Evolutionary conservation across 2,113 vertebrate species (phyloP).

Genomic region (Lepisosteus oculatus): DNA sequence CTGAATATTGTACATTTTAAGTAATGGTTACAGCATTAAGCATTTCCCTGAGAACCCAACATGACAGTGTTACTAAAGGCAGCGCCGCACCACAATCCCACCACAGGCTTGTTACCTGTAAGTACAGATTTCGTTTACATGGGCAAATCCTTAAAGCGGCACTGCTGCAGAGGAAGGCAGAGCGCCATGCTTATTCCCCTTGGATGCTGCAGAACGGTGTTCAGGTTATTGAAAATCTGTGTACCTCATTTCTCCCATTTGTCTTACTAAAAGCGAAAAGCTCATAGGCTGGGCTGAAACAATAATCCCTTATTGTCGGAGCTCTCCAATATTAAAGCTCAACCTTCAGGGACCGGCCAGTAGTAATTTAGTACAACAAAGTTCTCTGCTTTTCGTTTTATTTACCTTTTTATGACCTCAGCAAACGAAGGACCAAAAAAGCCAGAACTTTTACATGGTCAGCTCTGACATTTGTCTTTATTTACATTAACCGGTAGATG

Average conservation of each 20-base stretch:
- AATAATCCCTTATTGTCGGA: slow-evolving; percentile 74
- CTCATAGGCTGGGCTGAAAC: slow-evolving; percentile 66
- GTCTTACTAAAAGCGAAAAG: slow-evolving; percentile 75
- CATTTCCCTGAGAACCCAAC: slow-evolving; percentile 58
- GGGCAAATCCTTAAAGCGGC: slow-evolving; percentile 61
- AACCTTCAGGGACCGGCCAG: slow-evolving; percentile 61
- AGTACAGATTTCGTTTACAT: slow-evolving; percentile 58
- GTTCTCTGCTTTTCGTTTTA: slow-evolving; percentile 34
- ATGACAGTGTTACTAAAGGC: slow-evolving; percentile 60
- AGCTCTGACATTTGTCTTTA: too few species aligned
- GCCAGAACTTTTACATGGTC: too few species aligned
- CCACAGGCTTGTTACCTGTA: slow-evolving; percentile 61
- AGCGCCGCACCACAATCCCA: slow-evolving; percentile 48
- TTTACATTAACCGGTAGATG: too few species aligned
- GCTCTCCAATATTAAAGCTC: slow-evolving; percentile 65
- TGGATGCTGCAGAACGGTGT: slow-evolving; percentile 52
- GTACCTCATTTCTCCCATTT: slow-evolving; percentile 68
- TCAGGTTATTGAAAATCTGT: slow-evolving; percentile 70
- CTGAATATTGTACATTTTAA: slow-evolving; percentile 60
- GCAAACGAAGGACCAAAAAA: slow-evolving; percentile 17
- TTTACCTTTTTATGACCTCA: slow-evolving; percentile 29
- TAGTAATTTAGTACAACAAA: slow-evolving; percentile 68
- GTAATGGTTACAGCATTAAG: slow-evolving; percentile 48
- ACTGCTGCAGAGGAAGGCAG: slow-evolving; percentile 52
- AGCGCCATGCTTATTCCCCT: slow-evolving; percentile 48